Conservation (phyloP, 2,888 invertebrate species). For the Parnassius smintheus region DNA sequence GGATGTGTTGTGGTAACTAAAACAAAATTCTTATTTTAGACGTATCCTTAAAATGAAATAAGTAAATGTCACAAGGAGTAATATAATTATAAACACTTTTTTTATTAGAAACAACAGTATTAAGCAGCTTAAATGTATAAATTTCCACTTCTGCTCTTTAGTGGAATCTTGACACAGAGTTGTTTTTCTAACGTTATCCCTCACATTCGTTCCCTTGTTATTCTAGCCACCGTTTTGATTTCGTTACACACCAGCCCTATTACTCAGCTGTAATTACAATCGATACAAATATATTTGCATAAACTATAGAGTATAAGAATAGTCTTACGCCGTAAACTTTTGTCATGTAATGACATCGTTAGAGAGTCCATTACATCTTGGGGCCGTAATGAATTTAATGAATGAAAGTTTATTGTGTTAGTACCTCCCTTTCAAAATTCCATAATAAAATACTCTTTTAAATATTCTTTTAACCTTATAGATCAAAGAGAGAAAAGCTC, state of each 20-base stretch:
- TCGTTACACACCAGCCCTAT: constrained; percentile 52
- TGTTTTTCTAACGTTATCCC: constrained; percentile 46
- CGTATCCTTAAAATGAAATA: neutral
- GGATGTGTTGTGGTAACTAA: too few species aligned
- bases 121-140: constrained; percentile 13
- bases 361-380: too few species aligned
- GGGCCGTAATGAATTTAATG: too few species aligned
- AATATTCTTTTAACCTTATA: too few species aligned
- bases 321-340: constrained; percentile 1
- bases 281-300: constrained; percentile 39
- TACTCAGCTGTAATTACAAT: constrained; percentile 55
- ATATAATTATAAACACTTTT: neutral
- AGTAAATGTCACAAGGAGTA: neutral
- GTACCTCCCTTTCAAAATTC: too few species aligned
- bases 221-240: constrained; percentile 52
- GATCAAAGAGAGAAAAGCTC: too few species aligned
- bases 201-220: constrained; percentile 51
- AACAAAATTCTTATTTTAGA: too few species aligned
- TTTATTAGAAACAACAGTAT: constrained; percentile 2
- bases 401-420: too few species aligned
- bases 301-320: constrained; percentile 1
- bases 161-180: constrained; percentile 27
- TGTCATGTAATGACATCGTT: too few species aligned
- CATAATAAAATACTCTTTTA: too few species aligned
- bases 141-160: constrained; percentile 16